Percentiles rank a stretch among this genome's conserved stretches.
Conservation (phyloP, 35 echinoderm and acorn worm genomes). For the Stichopus chloronotus region DNA sequence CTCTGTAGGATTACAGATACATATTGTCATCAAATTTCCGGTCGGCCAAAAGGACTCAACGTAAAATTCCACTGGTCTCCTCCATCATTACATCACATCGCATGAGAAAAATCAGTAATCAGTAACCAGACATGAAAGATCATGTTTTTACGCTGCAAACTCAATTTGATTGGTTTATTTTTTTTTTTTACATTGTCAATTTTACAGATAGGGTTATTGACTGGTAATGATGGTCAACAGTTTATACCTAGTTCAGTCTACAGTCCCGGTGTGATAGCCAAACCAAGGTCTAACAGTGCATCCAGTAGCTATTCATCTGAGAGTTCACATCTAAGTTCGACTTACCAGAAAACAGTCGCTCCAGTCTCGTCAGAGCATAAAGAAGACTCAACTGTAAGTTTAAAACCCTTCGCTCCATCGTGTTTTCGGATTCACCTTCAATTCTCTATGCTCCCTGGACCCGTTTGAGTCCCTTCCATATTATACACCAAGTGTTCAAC, state of each 20-base stretch:
- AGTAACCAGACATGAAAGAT: too few relatives aligned
- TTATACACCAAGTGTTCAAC: too few relatives aligned
- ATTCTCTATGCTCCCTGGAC: background rate
- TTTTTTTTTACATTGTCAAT: background rate
- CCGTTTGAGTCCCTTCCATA: background rate
- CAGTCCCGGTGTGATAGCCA: constrained; percentile 83
- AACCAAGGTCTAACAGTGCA: constrained; percentile 94
- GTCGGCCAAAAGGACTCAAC: too few relatives aligned
- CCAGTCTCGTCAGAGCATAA: constrained; percentile 61
- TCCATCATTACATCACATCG: too few relatives aligned
- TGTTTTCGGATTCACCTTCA: background rate
- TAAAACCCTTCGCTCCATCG: background rate
- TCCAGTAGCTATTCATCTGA: constrained; percentile 95
- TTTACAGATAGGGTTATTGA: constrained; percentile 36
- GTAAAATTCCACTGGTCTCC: too few relatives aligned
- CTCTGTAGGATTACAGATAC: too few relatives aligned
- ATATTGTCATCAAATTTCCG: too few relatives aligned
- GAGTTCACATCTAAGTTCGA: constrained; percentile 68
- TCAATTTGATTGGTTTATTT: background rate
- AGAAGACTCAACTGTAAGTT: constrained; percentile 90
- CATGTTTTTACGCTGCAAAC: too few relatives aligned
- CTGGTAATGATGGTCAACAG: constrained; percentile 24
- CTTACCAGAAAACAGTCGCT: constrained; percentile 73
- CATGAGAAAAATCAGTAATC: too few relatives aligned
- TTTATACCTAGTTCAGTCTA: constrained; percentile 5